A percentile compares a stretch with the other conserved stretches of the same genome.
Evolutionary conservation across 2,797 vertebrate species (phyloP).

Genomic region (Peromyscus eremicus): DNA sequence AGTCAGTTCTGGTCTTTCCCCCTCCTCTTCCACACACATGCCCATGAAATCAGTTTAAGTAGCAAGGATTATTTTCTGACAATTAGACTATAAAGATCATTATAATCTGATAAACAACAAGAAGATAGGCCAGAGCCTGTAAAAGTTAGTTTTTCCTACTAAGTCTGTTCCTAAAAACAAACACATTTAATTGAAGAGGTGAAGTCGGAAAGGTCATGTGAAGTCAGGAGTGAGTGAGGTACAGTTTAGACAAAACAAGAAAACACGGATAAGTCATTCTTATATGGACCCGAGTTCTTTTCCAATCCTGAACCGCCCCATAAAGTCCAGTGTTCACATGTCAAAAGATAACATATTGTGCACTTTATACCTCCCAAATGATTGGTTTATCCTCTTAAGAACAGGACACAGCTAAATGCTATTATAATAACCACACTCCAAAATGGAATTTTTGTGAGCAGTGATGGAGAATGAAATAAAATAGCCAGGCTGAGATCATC

Average conservation of each 20-base stretch:
- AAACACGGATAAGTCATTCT: constrained; percentile 66
- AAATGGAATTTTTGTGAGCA: constrained; percentile 53
- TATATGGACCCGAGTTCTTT: constrained; percentile 73
- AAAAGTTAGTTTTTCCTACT: constrained; percentile 58
- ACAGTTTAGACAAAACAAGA: constrained; percentile 46
- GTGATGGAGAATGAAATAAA: constrained; percentile 30
- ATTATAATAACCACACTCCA: not conserved
- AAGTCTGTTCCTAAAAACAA: constrained; percentile 66
- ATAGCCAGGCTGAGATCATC: constrained; percentile 1
- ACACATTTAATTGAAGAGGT: constrained; percentile 27
- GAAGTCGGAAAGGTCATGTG: constrained; percentile 11
- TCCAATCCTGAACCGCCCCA: constrained; percentile 55
- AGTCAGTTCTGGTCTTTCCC: constrained; percentile 33
- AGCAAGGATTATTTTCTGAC: constrained; percentile 69
- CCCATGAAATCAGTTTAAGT: constrained; percentile 63
- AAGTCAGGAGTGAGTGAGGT: constrained; percentile 60
- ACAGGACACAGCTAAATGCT: constrained; percentile 41
- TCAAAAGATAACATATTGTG: constrained; percentile 73
- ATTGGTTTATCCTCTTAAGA: constrained; percentile 58
- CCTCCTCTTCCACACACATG: constrained; percentile 20
- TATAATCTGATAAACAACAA: constrained; percentile 64
- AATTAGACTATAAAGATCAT: constrained; percentile 71
- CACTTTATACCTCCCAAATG: constrained; percentile 51
- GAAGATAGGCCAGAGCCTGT: constrained; percentile 61
- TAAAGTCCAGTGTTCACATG: constrained; percentile 73